A percentile compares a stretch with the other conserved stretches of the same genome.
Conservation (phyloP, 23 tunicate species). For the Botrylloides violaceus region DNA sequence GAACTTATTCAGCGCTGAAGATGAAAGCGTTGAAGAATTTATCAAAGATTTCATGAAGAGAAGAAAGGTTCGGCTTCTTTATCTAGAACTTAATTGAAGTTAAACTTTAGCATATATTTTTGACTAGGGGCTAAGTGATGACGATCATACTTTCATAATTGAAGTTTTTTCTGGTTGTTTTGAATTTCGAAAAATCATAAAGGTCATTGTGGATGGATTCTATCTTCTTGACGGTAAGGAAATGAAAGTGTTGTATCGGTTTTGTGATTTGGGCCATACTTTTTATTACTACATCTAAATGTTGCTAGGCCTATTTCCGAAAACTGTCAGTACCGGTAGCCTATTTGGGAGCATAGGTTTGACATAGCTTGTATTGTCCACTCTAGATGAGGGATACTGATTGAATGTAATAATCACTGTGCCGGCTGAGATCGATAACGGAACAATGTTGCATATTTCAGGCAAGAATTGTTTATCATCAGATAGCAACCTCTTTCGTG, state of each 20-base stretch:
- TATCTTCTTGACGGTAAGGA: conserved; percentile 50
- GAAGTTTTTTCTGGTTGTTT: conserved; percentile 91
- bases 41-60: conserved; percentile 57
- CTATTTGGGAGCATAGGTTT: too few species aligned
- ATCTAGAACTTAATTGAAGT: too few species aligned
- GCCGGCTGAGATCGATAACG: too few species aligned
- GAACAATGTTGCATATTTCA: conserved; percentile 9
- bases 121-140: conserved; percentile 55
- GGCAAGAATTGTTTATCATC: conserved; percentile 44
- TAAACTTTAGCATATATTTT: neutral
- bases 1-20: conserved; percentile 34
- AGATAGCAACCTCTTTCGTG: conserved; percentile 39
- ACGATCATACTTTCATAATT: conserved; percentile 73
- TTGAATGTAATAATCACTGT: too few species aligned
- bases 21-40: conserved; percentile 81
- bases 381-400: too few species aligned
- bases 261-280: too few species aligned
- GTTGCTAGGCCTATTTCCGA: too few species aligned
- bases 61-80: conserved; percentile 37
- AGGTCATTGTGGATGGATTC: conserved; percentile 69
- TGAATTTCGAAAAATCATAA: conserved; percentile 39
- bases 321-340: too few species aligned
- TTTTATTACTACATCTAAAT: neutral
- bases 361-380: too few species aligned
- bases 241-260: neutral